phyloP scores from a whole-genome alignment of 1,140 invertebrate species.

The Drosophila pseudoobscura region DNA sequence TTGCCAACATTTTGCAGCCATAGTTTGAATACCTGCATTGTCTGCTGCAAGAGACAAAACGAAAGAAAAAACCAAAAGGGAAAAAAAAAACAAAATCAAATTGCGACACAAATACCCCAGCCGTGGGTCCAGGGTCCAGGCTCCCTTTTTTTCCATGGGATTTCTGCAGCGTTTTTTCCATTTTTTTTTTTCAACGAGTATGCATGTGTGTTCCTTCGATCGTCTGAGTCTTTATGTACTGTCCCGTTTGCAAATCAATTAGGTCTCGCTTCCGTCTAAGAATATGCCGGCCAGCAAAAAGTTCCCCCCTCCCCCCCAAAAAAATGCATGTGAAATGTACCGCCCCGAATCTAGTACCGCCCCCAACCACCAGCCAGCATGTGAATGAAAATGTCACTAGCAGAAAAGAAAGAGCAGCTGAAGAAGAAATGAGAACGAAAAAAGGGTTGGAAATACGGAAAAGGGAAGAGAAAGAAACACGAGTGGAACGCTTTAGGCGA shows the following conservation, averaged over 20 bases:
- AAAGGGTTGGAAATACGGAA: background rate
- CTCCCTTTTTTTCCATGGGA: conserved; percentile 7
- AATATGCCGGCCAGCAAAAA: conserved; percentile 40
- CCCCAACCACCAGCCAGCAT: conserved; percentile 30
- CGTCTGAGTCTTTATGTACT: conserved; percentile 38
- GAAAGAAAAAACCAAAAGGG: conserved; percentile 1
- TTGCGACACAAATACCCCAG: conserved; percentile 27
- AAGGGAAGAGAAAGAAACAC: conserved; percentile 4
- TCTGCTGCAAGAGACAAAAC: conserved; percentile 19
- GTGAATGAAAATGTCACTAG: conserved; percentile 60
- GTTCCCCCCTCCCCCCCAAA: background rate
- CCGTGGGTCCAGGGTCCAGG: conserved; percentile 2
- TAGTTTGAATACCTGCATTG: conserved; percentile 48
- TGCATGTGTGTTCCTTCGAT: conserved; percentile 39
- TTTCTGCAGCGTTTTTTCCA: conserved; percentile 2
- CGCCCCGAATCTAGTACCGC: conserved; percentile 3
- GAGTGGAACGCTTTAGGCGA: conserved; percentile 10
- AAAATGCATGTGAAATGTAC: conserved; percentile 43
- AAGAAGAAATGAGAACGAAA: background rate
- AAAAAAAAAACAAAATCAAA: conserved; percentile 21
- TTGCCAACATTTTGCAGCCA: conserved; percentile 50
- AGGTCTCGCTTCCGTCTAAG: conserved; percentile 69
- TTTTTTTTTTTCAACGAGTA: conserved; percentile 5
- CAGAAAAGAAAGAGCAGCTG: background rate
- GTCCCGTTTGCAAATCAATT: conserved; percentile 77